Base-by-base conservation (phyloP, 2,888 invertebrate genomes). In the Gonocerus acuteangulatus region DNA sequence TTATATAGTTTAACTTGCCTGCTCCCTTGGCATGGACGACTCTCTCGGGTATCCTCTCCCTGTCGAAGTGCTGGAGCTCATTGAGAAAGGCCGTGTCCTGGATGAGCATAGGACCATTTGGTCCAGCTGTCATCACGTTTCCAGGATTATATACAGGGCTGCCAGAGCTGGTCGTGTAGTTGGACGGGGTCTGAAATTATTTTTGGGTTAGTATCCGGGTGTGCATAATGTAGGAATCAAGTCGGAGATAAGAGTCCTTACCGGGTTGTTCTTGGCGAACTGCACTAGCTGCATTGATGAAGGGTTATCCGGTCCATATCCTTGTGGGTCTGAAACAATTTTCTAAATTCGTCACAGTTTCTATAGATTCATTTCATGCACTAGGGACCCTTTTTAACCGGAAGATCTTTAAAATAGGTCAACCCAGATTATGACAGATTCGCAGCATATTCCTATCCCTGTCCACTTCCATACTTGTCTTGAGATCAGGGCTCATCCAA, bases 1-100 rank as follows among this genome's bases (percentile, higher is more conserved):
- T n/a, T n/a, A n/a, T n/a, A n/a, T n/a, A n/a, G n/a, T n/a, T n/a
- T n/a, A n/a, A n/a, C n/a, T 68, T 68, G 77, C 81, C 93, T 44
- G 89, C 91, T 66, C 95, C 95, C 74, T 95, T 96, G 1, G 95
- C 95, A 74, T 95, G 95, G 1, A 93, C 94, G 1, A 95, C 94
- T 68, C 95, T 82, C 73, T 95, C 95, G 0, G 95, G 95, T 69
- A 95, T 95, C 59, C 95, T 82, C 73, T 96, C 96, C 42, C 93
- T 79, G 73, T 86, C 85, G 73, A 95, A 95, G 69, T 92, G 83
- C 0, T 87, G 80, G 57, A 89, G 78, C 73, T 88, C 87, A 72
- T 90, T 89, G 7, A 90, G 70, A 69, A 83, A 85, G 64, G 85
- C 82, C 58, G 82, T 82, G 77, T 96, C 95, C 74, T 95, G 90